These are phyloP conservation scores for Argyresthia albistria DNA, from an alignment of 2,888 invertebrate species.

Conservation along the genomic window DNA sequence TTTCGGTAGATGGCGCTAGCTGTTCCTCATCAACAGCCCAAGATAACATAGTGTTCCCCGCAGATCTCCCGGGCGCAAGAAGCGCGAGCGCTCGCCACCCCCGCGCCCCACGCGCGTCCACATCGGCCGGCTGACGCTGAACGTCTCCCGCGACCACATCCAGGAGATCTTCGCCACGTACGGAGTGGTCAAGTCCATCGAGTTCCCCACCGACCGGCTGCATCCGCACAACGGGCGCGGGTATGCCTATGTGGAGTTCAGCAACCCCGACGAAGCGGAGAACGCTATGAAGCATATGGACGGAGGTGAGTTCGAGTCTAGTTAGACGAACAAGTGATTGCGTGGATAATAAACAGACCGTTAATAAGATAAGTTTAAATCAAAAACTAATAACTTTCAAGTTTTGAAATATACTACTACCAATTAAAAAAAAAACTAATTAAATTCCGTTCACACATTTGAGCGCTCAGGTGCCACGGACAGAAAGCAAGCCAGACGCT, in stretches of 20 bases:
- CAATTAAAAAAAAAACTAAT: too few relatives aligned
- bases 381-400: too few relatives aligned
- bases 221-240: conserved; percentile 93
- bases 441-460: too few relatives aligned
- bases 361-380: too few relatives aligned
- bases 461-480: too few relatives aligned
- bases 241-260: conserved; percentile 96
- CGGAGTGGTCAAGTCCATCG: conserved; percentile 88
- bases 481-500: too few relatives aligned
- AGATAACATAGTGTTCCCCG: too few relatives aligned
- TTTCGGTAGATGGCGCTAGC: too few relatives aligned
- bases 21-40: too few relatives aligned
- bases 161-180: conserved; percentile 93
- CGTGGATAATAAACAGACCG: too few relatives aligned
- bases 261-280: conserved; percentile 94
- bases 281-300: conserved; percentile 99
- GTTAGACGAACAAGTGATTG: too few relatives aligned
- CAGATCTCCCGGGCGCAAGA: conserved; percentile 75
- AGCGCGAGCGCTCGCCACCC: conserved; percentile 89
- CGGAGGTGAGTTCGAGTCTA: conserved; percentile 77
- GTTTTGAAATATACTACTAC: too few relatives aligned
- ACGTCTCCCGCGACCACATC: conserved; percentile 92
- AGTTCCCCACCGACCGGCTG: conserved; percentile 90
- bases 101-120: conserved; percentile 95
- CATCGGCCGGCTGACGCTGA: conserved; percentile 92